Evolutionary conservation across 2,888 invertebrate species (phyloP).

Genomic region (Tiliacea citrago): DNA sequence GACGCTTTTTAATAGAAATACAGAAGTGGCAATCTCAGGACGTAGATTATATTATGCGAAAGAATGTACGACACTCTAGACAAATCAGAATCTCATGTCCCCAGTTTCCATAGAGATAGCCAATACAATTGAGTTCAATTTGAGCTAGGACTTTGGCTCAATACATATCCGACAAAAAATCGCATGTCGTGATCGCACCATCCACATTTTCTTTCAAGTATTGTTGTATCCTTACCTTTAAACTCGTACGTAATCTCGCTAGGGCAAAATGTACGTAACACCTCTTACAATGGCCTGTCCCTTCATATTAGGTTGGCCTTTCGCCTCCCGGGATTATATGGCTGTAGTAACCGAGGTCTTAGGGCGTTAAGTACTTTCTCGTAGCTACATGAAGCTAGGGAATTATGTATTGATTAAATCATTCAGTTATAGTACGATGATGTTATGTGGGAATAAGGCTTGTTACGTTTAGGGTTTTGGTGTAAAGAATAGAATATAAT

Average conservation of each 20-base stretch:
- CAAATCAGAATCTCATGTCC: constrained; percentile 7
- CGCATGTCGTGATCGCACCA: neutral
- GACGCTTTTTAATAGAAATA: neutral
- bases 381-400: constrained; percentile 68
- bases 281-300: constrained; percentile 84
- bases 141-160: neutral
- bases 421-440: constrained; percentile 42
- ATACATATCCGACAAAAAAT: constrained; percentile 1
- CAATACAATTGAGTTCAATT: constrained; percentile 14
- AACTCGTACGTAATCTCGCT: constrained; percentile 82
- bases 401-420: constrained; percentile 76
- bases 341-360: constrained; percentile 74
- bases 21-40: neutral
- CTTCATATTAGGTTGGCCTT: constrained; percentile 84
- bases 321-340: constrained; percentile 78
- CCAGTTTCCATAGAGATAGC: neutral
- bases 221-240: constrained; percentile 33
- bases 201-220: constrained; percentile 19
- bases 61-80: neutral
- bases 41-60: neutral
- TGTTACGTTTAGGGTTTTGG: neutral
- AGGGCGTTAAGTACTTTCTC: constrained; percentile 72
- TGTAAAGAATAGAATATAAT: too few relatives aligned
- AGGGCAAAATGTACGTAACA: constrained; percentile 83
- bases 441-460: constrained; percentile 31